Percentiles rank a stretch among this genome's conserved stretches.
These are phyloP conservation scores for Archocentrus centrarchus DNA, from an alignment of 2,113 vertebrate species.

Conservation along the genomic window DNA sequence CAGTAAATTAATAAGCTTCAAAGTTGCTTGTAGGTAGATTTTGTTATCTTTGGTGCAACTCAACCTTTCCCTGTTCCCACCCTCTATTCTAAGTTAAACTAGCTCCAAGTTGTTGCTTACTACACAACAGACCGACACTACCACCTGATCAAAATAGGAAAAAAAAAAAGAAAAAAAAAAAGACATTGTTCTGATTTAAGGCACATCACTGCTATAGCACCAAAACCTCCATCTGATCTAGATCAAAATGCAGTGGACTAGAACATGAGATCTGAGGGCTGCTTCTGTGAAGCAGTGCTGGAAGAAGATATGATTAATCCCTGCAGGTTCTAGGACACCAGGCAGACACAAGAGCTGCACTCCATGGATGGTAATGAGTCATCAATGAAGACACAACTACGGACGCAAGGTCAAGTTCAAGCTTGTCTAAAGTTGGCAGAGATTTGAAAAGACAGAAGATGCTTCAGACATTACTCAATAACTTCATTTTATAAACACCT, in stretches of 20 bases:
- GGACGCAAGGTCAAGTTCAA: constrained; percentile 26
- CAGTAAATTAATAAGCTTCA: neutral
- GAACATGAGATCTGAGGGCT: neutral
- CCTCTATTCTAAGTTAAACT: neutral
- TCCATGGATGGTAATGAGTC: constrained; percentile 37
- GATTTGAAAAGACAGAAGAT: neutral
- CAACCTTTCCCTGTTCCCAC: neutral
- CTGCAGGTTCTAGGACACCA: neutral
- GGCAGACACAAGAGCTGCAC: neutral
- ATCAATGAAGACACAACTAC: constrained; percentile 1
- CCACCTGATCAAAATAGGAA: neutral
- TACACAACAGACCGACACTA: neutral
- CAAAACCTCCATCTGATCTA: constrained; percentile 14
- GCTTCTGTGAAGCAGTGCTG: neutral
- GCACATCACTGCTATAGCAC: neutral
- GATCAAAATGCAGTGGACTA: neutral
- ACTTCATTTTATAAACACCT: neutral
- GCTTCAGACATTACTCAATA: neutral
- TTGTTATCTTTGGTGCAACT: neutral
- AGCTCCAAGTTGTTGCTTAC: neutral
- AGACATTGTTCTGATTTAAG: neutral
- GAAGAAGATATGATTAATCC: neutral
- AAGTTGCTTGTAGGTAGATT: neutral
- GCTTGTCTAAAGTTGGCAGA: constrained; percentile 1
- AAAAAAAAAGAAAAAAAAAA: neutral